phyloP scores from a whole-genome alignment of 2,113 vertebrate species.

The Psammodynastes pulverulentus region DNA sequence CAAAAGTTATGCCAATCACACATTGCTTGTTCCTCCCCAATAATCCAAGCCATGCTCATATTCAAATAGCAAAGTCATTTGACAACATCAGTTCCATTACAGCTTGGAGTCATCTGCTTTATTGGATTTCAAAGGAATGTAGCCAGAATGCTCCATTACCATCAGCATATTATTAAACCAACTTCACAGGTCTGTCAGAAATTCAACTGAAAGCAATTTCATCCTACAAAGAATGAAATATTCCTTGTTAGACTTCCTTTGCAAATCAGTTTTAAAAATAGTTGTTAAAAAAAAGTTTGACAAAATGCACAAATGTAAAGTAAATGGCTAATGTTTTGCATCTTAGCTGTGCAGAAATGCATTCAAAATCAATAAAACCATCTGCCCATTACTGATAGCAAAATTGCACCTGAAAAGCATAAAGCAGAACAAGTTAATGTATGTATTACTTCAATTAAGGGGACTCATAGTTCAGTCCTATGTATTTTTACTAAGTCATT shows the following conservation, averaged over 20 bases:
- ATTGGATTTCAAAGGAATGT: conserved; percentile 61
- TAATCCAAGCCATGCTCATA: conserved; percentile 61
- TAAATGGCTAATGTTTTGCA: conserved; percentile 44
- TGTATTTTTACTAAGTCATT: background rate
- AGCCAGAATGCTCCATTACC: conserved; percentile 49
- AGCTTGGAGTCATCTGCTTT: conserved; percentile 58
- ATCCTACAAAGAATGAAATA: conserved; percentile 25
- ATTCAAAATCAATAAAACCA: background rate
- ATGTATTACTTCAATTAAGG: background rate
- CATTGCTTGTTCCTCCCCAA: conserved; percentile 50
- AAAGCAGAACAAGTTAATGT: background rate
- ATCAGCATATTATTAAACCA: conserved; percentile 51
- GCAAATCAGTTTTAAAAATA: conserved; percentile 32
- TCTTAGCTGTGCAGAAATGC: background rate
- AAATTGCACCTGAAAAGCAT: background rate
- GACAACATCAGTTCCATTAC: conserved; percentile 57
- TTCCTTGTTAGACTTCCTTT: background rate
- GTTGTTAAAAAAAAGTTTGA: conserved; percentile 49
- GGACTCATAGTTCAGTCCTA: background rate
- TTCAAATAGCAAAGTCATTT: conserved; percentile 60
- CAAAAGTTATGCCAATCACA: conserved; percentile 54
- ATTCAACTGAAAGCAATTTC: conserved; percentile 45
- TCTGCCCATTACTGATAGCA: background rate
- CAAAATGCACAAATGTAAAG: conserved; percentile 33
- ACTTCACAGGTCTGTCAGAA: conserved; percentile 57